A percentile compares a stretch with the other conserved stretches of the same genome.
Evolutionary conservation across 1,140 invertebrate species (phyloP).

Genomic region (Drosophila melanogaster): DNA sequence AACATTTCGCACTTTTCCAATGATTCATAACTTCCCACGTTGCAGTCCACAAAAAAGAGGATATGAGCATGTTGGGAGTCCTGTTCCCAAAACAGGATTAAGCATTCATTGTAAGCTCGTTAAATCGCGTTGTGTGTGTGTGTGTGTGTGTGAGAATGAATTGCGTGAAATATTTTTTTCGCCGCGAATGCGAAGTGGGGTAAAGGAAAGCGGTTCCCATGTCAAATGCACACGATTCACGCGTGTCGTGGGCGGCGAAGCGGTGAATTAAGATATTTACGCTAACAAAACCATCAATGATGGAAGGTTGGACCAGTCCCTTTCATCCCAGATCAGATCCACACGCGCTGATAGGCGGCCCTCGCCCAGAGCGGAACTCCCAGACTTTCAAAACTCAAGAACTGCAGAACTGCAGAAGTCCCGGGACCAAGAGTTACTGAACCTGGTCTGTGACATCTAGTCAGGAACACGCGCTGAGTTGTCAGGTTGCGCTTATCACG

Average conservation of each 20-base stretch:
- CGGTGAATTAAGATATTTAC: slow-evolving; percentile 80
- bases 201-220: slow-evolving; percentile 44
- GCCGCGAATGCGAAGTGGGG: slow-evolving; percentile 10
- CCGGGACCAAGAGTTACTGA: slow-evolving; percentile 14
- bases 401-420: slow-evolving; percentile 1
- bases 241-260: slow-evolving; percentile 78
- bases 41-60: not conserved
- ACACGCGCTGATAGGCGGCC: slow-evolving; percentile 54
- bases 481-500: slow-evolving; percentile 75
- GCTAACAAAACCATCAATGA: slow-evolving; percentile 73
- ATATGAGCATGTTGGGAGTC: not conserved
- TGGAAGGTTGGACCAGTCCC: slow-evolving; percentile 12
- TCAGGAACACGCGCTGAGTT: slow-evolving; percentile 41
- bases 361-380: not conserved
- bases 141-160: slow-evolving; percentile 1
- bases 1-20: too few relatives aligned
- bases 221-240: slow-evolving; percentile 75
- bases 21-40: slow-evolving; percentile 10
- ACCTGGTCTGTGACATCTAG: slow-evolving; percentile 73
- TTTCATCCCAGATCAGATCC: slow-evolving; percentile 5
- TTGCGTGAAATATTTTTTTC: slow-evolving; percentile 8
- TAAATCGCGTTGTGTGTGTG: not conserved
- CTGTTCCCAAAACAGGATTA: slow-evolving; percentile 35
- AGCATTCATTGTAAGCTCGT: slow-evolving; percentile 41
- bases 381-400: not conserved